Percentiles rank a stretch among this genome's conserved stretches.
phyloP scores from a whole-genome alignment of 2,888 invertebrate species.

The Prosopocoilus inquinatus region DNA sequence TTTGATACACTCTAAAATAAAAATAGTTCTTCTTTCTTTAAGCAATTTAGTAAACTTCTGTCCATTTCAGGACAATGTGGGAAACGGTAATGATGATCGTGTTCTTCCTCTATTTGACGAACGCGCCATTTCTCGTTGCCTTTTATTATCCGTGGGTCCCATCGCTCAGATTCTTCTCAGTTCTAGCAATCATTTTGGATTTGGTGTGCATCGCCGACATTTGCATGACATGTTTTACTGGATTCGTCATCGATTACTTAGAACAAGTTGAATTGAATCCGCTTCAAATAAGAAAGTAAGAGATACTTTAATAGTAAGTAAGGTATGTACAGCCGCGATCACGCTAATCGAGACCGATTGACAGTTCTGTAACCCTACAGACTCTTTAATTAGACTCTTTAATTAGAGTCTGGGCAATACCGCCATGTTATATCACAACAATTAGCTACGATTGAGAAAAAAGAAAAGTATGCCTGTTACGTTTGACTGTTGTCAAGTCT shows the following conservation, averaged over 20 bases:
- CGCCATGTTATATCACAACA: too few species aligned
- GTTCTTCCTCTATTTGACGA: slow-evolving; percentile 13
- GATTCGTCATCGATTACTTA: slow-evolving; percentile 43
- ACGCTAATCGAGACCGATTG: too few species aligned
- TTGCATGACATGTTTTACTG: slow-evolving; percentile 43
- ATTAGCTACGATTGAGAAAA: too few species aligned
- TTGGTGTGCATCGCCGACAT: slow-evolving; percentile 41
- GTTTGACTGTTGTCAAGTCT: too few species aligned
- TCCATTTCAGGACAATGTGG: slow-evolving; percentile 21
- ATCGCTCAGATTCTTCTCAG: not conserved
- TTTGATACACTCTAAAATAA: not conserved
- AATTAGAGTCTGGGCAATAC: too few species aligned
- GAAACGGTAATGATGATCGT: slow-evolving; percentile 24
- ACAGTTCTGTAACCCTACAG: too few species aligned
- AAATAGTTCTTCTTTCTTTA: not conserved
- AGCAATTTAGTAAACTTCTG: not conserved
- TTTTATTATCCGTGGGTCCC: slow-evolving; percentile 17
- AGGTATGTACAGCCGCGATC: too few species aligned
- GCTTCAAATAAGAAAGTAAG: slow-evolving; percentile 38
- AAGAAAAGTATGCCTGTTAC: too few species aligned
- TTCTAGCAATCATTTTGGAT: slow-evolving; percentile 23
- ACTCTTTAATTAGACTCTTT: too few species aligned
- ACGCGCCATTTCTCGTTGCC: slow-evolving; percentile 24
- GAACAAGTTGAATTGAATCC: slow-evolving; percentile 42
- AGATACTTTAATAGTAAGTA: too few species aligned